Conservation (phyloP, 2,113 vertebrate genomes). For the Choloepus hoffmanni region DNA sequence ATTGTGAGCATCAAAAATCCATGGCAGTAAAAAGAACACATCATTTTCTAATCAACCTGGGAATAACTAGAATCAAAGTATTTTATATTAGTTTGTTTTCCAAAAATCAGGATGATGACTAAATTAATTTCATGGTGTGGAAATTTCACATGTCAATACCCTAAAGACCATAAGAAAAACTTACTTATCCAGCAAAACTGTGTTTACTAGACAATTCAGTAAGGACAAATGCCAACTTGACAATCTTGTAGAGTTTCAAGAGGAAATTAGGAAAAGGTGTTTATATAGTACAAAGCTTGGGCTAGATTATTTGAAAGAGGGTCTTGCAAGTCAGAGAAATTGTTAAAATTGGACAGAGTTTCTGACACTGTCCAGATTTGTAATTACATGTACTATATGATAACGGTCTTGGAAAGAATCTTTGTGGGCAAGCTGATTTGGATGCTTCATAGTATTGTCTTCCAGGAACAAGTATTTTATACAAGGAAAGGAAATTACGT, state of each 20-base stretch:
- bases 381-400: not conserved
- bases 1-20: not conserved
- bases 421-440: not conserved
- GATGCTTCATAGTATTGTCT: not conserved
- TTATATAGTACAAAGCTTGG: not conserved
- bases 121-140: not conserved
- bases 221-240: not conserved
- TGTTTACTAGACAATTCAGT: not conserved
- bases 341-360: not conserved
- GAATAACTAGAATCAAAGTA: slow-evolving; percentile 10
- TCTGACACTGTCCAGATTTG: not conserved
- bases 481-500: not conserved
- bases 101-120: not conserved
- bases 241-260: not conserved
- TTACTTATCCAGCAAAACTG: not conserved
- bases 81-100: not conserved
- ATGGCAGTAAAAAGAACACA: not conserved
- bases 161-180: not conserved
- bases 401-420: not conserved
- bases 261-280: not conserved
- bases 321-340: not conserved
- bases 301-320: not conserved
- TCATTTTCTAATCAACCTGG: not conserved
- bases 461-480: not conserved
- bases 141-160: not conserved